These are phyloP conservation scores for Chiropotes sagulatus DNA, from an alignment of 2,797 vertebrate genomes.

Conservation along the genomic window DNA sequence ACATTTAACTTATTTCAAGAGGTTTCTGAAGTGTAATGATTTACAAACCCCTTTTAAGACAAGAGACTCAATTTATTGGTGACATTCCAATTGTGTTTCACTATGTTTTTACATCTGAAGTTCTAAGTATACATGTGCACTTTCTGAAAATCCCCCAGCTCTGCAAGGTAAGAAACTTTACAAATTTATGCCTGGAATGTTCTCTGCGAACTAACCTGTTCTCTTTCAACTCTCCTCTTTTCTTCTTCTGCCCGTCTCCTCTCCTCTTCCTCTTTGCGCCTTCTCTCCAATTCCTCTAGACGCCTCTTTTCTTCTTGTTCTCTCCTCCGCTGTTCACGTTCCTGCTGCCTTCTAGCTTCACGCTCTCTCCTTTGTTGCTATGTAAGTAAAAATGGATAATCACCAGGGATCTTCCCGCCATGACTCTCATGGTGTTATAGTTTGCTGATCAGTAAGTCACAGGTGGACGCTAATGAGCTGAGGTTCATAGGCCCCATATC, in stretches of 20 bases:
- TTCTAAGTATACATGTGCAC: background rate
- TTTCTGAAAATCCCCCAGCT: background rate
- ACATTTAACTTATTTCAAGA: conserved; percentile 52
- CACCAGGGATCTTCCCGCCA: background rate
- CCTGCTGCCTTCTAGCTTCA: conserved; percentile 95
- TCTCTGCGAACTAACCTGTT: conserved; percentile 88
- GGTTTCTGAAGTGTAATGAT: conserved; percentile 6
- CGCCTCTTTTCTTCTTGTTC: conserved; percentile 97
- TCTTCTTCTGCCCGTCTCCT: conserved; percentile 95
- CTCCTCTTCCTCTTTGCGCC: conserved; percentile 97
- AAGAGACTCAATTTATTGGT: background rate
- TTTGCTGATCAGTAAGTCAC: background rate
- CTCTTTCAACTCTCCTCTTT: conserved; percentile 95
- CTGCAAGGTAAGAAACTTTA: background rate
- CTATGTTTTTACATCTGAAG: background rate
- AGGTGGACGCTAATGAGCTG: background rate
- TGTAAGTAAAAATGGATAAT: background rate
- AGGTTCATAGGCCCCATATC: accelerated
- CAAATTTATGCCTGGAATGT: background rate
- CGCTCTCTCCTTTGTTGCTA: conserved; percentile 97
- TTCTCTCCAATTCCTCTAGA: conserved; percentile 94
- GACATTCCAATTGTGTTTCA: background rate
- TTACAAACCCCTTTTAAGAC: conserved; percentile 49
- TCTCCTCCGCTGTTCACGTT: conserved; percentile 94
- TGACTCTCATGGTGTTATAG: background rate